Percentiles rank a stretch among this genome's conserved stretches.
Evolutionary conservation across 1,140 invertebrate species (phyloP).

Genomic region (Drosophila serrata): DNA sequence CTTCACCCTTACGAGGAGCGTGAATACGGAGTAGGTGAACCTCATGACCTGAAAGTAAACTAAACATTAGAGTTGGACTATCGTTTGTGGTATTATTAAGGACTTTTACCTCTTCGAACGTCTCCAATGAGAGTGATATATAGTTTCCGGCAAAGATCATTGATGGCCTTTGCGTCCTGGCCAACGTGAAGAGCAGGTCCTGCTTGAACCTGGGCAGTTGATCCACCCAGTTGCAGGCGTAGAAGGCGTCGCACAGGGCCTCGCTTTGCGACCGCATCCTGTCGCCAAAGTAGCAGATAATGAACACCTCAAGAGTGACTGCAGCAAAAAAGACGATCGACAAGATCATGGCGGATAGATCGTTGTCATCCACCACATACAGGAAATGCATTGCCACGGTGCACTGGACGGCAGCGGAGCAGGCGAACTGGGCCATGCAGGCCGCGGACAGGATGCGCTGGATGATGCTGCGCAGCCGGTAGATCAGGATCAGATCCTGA

Average conservation of each 20-base stretch:
- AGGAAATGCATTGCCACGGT: slow-evolving; percentile 74
- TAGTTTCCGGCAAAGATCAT: slow-evolving; percentile 65
- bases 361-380: slow-evolving; percentile 60
- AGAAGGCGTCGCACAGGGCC: slow-evolving; percentile 68
- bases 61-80: background rate
- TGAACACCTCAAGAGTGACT: slow-evolving; percentile 72
- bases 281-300: slow-evolving; percentile 77
- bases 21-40: slow-evolving; percentile 65
- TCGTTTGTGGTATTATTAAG: too few species aligned
- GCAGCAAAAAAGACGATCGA: slow-evolving; percentile 74
- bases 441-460: slow-evolving; percentile 65
- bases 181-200: slow-evolving; percentile 58
- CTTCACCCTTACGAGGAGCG: slow-evolving; percentile 58
- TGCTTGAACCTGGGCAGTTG: slow-evolving; percentile 57
- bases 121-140: slow-evolving; percentile 66
- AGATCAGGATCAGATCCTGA: slow-evolving; percentile 55
- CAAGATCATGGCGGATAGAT: slow-evolving; percentile 61
- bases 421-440: slow-evolving; percentile 70
- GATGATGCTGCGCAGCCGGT: slow-evolving; percentile 55
- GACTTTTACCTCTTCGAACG: slow-evolving; percentile 56
- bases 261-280: slow-evolving; percentile 61
- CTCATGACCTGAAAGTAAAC: slow-evolving; percentile 47
- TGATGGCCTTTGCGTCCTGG: slow-evolving; percentile 46
- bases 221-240: slow-evolving; percentile 72
- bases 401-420: slow-evolving; percentile 73